Evolutionary conservation across 2,888 invertebrate genomes (phyloP).

Genomic region (Flexamia atlantica): DNA sequence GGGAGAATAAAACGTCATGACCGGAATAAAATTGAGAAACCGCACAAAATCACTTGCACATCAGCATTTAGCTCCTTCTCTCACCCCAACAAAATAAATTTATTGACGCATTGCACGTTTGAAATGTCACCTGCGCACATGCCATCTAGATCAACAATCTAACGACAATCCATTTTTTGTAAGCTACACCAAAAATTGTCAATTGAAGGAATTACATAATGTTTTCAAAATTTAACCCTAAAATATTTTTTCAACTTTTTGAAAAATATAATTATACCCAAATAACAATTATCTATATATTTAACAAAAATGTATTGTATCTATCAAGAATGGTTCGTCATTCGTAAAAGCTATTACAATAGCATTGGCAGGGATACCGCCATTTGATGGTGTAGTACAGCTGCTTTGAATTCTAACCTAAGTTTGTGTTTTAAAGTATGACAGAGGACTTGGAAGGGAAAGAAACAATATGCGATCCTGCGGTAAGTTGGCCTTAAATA

Average conservation of each 20-base stretch:
- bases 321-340: too few species aligned
- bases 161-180: background rate
- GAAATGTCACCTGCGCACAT: slow-evolving; percentile 15
- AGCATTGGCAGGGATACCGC: slow-evolving; percentile 60
- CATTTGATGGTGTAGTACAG: slow-evolving; percentile 63
- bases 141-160: slow-evolving; percentile 20
- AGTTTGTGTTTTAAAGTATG: slow-evolving; percentile 65
- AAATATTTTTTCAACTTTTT: too few species aligned
- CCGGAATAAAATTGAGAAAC: background rate
- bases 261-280: too few species aligned
- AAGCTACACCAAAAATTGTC: too few species aligned
- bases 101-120: slow-evolving; percentile 15
- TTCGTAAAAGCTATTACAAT: slow-evolving; percentile 17
- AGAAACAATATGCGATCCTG: slow-evolving; percentile 90
- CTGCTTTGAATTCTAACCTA: slow-evolving; percentile 65
- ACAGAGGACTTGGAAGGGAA: slow-evolving; percentile 77
- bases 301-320: too few species aligned
- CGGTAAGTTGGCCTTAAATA: slow-evolving; percentile 78
- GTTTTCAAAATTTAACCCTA: too few species aligned
- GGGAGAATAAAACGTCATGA: background rate
- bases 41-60: background rate
- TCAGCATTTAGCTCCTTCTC: background rate
- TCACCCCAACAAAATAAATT: slow-evolving; percentile 8
- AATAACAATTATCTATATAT: too few species aligned
- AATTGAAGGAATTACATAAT: too few species aligned